Evolutionary conservation across 2,113 vertebrate species (phyloP).

Genomic region (Hemichromis elongatus): DNA sequence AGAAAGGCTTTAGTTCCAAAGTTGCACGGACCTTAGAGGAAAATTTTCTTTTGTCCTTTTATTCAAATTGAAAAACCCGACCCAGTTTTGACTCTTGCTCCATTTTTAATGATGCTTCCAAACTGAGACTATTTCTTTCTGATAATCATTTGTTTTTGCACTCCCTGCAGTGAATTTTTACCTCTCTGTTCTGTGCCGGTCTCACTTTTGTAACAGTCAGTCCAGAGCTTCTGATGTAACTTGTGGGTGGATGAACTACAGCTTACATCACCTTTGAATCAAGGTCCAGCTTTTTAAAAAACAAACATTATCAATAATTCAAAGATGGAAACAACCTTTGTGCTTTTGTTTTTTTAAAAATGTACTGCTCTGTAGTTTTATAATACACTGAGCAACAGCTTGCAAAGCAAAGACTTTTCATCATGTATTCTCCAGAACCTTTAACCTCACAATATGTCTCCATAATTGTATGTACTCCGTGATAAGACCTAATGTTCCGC

Average conservation of each 20-base stretch:
- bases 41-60: neutral
- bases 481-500: neutral
- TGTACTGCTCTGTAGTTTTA: neutral
- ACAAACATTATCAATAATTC: slow-evolving; percentile 8
- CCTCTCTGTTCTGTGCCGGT: neutral
- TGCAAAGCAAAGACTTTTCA: neutral
- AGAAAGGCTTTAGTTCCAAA: neutral
- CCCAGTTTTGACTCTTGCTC: neutral
- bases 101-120: neutral
- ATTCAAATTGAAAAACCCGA: neutral
- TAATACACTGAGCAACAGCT: neutral
- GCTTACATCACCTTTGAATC: slow-evolving; percentile 28
- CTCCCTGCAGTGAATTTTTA: neutral
- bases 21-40: neutral
- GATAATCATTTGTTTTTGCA: neutral
- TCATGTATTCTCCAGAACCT: neutral
- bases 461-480: neutral
- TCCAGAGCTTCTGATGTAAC: slow-evolving; percentile 16
- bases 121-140: neutral
- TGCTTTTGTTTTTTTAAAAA: neutral
- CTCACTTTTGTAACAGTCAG: neutral
- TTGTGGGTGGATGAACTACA: slow-evolving; percentile 22
- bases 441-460: neutral
- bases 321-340: neutral
- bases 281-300: neutral